These are phyloP conservation scores for Drosophila pseudoananassae DNA, from an alignment of 1,140 invertebrate species.

Conservation along the genomic window DNA sequence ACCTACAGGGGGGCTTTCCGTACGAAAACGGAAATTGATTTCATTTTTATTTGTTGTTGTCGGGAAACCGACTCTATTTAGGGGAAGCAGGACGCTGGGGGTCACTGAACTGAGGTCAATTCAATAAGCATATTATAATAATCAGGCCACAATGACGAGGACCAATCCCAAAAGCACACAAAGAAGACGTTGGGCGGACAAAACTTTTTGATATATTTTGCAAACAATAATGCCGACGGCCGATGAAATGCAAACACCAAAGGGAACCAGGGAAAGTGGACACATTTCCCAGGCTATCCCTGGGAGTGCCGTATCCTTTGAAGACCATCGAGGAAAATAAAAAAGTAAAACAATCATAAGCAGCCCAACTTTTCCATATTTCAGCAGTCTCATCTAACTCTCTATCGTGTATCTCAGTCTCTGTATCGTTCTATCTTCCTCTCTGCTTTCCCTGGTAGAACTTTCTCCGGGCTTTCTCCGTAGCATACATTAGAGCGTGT, in stretches of 20 bases:
- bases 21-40: constrained; percentile 74
- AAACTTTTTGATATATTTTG: constrained; percentile 77
- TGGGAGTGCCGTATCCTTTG: constrained; percentile 50
- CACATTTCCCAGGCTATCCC: constrained; percentile 33
- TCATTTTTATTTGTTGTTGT: constrained; percentile 72
- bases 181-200: constrained; percentile 41
- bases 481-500: constrained; percentile 79
- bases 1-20: constrained; percentile 4
- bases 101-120: constrained; percentile 56
- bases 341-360: constrained; percentile 78
- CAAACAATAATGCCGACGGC: constrained; percentile 75
- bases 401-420: constrained; percentile 4
- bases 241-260: constrained; percentile 61
- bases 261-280: constrained; percentile 16
- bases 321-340: constrained; percentile 30
- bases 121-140: constrained; percentile 78
- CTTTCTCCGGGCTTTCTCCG: background rate
- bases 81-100: constrained; percentile 19
- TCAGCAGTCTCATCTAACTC: constrained; percentile 28
- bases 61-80: constrained; percentile 60
- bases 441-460: background rate
- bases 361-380: constrained; percentile 55
- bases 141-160: constrained; percentile 68
- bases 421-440: background rate
- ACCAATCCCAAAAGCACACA: constrained; percentile 68